Percentiles rank a stretch among this genome's conserved stretches.
These are phyloP conservation scores for Pterois miles DNA, from an alignment of 2,797 vertebrate species.

Conservation along the genomic window DNA sequence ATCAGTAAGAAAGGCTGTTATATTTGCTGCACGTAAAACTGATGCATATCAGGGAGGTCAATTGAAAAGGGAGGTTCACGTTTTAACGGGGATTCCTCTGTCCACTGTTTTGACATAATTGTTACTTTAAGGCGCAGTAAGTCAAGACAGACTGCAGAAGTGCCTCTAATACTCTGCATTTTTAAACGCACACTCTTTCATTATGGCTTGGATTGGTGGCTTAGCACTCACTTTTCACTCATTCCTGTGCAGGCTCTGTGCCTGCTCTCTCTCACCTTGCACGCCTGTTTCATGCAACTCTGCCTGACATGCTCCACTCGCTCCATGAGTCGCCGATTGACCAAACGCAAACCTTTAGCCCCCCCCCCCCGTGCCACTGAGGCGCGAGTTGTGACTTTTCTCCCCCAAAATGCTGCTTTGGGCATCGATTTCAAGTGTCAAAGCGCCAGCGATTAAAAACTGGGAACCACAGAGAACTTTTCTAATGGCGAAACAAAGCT, in stretches of 20 bases:
- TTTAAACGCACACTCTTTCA: slow-evolving; percentile 49
- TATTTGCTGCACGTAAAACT: not conserved
- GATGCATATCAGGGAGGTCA: not conserved
- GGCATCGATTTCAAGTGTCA: slow-evolving; percentile 66
- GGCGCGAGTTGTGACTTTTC: slow-evolving; percentile 69
- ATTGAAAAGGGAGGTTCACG: slow-evolving; percentile 8
- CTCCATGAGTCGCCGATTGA: slow-evolving; percentile 43
- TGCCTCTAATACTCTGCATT: slow-evolving; percentile 51
- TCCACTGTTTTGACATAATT: slow-evolving; percentile 23
- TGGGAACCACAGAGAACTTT: slow-evolving; percentile 78
- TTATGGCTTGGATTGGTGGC: slow-evolving; percentile 61
- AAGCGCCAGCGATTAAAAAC: slow-evolving; percentile 42
- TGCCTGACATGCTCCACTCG: slow-evolving; percentile 40
- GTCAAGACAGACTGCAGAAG: slow-evolving; percentile 27
- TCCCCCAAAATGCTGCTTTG: slow-evolving; percentile 64
- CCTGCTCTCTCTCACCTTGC: slow-evolving; percentile 49
- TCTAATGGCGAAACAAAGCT: slow-evolving; percentile 82
- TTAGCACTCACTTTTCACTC: slow-evolving; percentile 64
- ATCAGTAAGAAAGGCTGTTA: not conserved
- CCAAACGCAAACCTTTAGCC: slow-evolving; percentile 50
- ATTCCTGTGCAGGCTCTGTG: slow-evolving; percentile 43
- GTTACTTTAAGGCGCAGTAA: slow-evolving; percentile 25
- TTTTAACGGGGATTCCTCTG: slow-evolving; percentile 27
- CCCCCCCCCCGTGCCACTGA: slow-evolving; percentile 20
- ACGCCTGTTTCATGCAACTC: slow-evolving; percentile 39